Base-by-base conservation (phyloP, 2,888 invertebrate species). In the Thereva nobilitata region DNA sequence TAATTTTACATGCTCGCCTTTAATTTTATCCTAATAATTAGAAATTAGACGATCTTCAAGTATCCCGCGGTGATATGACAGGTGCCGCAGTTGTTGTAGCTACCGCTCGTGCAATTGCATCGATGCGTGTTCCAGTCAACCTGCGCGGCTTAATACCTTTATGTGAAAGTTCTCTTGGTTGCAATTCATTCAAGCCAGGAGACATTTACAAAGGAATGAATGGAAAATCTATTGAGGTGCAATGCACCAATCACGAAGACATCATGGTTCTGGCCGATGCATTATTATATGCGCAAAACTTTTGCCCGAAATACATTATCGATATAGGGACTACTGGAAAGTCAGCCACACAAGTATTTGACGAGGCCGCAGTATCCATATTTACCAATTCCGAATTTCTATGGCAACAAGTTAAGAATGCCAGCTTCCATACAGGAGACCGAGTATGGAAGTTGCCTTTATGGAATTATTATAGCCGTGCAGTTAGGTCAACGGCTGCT, bases 31-130 rank as follows among this genome's bases (percentile, higher is more conserved):
- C 23, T 23, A 23, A 23, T 2, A 23, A 23, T 23, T 23, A 23
- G 23, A 23, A 23, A 23, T 1, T 23, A 2, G 2, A 23, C 1
- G 76, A 76, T 23, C 70, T 76, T 0, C 73, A 69, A 54, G 69
- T 73, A 34, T 92, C 92, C 92, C 83, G 89, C 68, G 92, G 88
- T 1, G 93, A 93, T 75, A 92, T 93, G 92, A 91, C 91, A 0
- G 93, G 93, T 1, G 93, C 92, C 0, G 93, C 93, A 0, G 88
- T 88, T 74, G 89, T 91, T 2, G 83, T 90, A 4, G 89, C 89
- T 0, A 84, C 89, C 3, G 85, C 89, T 56, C 83, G 87, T 63
- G 88, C 91, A 0, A 87, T 89, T 0, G 88, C 91, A 2, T 82
- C 85, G 10, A 83, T 92, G 0, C 85, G 87, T 69, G 78, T 91